Base-by-base conservation (phyloP, 2,888 invertebrate species). In the Geotrupes spiniger region DNA sequence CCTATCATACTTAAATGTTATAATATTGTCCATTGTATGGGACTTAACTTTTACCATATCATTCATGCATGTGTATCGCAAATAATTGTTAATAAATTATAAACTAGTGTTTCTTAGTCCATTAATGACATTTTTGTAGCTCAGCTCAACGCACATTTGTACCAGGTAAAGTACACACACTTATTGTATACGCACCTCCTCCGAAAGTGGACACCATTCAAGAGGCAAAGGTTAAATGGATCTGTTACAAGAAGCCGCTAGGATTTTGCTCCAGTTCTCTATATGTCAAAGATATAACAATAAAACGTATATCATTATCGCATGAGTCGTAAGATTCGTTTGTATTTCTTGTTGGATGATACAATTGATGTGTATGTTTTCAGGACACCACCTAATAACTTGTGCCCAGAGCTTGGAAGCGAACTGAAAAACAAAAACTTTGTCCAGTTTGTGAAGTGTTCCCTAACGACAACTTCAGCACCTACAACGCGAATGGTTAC, bases 171-270 rank as follows among this genome's bases (percentile, higher is more conserved):
- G 41, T 42, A 2, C 53, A 68, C 36, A 63, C 57, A 9, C 64
- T 63, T 36, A 54, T 71, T 4, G 66, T 66, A 49, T 71, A 70
- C 28, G 65, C 66, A 1, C 47, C 57, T 10, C 60, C 62, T 3
- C 70, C 71, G 3, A 56, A 59, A 46, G 53, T 71, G 27, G 50
- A 52, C 0, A 51, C 46, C 16, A 52, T 72, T 2, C 63, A 62
- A 31, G 64, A 66, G 54, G 64, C 63, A 1, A 68, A 63, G 57
- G 60, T 70, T 1, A 65, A 60, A 44, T 72, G 72, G 72, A 59
- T 54, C 8, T 61, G 65, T 29, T 61, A 63, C 38, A 54, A 61
- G 21, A 44, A 61, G 10, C 57, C 65, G 11, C 66, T 68, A 16
- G 43, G 65, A 5, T 58, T 63, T 51, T 69, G 69, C 42, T 59